Evolutionary conservation across 2,113 vertebrate genomes (phyloP), one percentile per base, ranked within the genome.

Genomic region (Micronycteris hirsuta): DNA sequence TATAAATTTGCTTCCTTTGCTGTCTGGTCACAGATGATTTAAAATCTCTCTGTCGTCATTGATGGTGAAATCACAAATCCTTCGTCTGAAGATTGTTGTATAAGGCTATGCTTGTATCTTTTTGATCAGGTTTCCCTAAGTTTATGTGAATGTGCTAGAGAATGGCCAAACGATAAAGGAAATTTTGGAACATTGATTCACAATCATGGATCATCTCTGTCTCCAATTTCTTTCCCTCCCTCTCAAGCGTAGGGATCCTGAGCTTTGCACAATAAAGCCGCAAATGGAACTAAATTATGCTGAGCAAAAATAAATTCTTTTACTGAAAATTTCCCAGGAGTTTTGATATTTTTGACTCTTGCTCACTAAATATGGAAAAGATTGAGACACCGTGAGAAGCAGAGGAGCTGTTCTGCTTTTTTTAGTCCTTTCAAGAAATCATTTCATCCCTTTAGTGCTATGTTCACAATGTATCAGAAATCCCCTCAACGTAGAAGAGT

Each of bases 291-390:
- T 45, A 97, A 96, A 97, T 97, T 95, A 95, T 96, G 91, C 95
- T 96, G 91, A 96, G 83, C 86, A 96, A 97, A 97, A 98, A 97
- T 97, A 97, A 93, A 96, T 96, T 95, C 96, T 96, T 95, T 95
- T 95, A 45, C 97, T 96, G 96, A 97, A 96, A 97, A 97, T 97
- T 97, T 98, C 96, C 97, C 97, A 97, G 93, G 96, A 97, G 96
- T 98, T 97, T 96, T 97, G 94, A 84, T 98, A 98, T 98, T 98
- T 98, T 97, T 97, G 94, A 97, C 94, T 98, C 86, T 94, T 94
- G 80, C 93, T 96, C 96, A 87, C 97, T 98, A 98, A 98, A 97
- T 98, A 97, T 97, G 97, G 97, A 97, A 97, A 97, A 96, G 95
- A 97, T 77, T 83, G 96, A 97, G 95, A 86, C 96, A 91, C 61